These are phyloP conservation scores for Linnaemya tessellans DNA, from an alignment of 2,888 invertebrate species.

Conservation along the genomic window DNA sequence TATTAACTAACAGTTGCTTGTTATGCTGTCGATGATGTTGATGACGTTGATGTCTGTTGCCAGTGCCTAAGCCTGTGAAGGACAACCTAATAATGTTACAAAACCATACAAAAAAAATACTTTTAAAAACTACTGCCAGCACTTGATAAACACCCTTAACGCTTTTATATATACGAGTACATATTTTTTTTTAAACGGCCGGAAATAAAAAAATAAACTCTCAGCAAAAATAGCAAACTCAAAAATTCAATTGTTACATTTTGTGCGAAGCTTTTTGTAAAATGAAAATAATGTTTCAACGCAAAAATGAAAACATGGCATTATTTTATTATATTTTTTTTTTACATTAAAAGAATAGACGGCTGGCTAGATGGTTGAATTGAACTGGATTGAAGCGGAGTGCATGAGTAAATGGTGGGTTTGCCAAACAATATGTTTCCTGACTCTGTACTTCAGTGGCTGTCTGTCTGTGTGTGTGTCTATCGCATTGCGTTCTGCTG, in stretches of 20 bases:
- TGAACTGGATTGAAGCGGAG: conserved; percentile 18
- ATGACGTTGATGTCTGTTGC: conserved; percentile 54
- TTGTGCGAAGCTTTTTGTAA: conserved; percentile 69
- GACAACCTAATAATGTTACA: conserved; percentile 63
- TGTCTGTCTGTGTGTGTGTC: neutral
- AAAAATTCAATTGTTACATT: conserved; percentile 68
- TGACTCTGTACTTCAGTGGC: conserved; percentile 50
- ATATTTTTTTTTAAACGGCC: conserved; percentile 23
- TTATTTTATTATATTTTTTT: conserved; percentile 41
- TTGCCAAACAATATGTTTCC: conserved; percentile 71
- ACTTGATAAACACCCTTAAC: conserved; percentile 70
- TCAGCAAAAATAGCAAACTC: conserved; percentile 61
- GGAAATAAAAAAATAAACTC: conserved; percentile 60
- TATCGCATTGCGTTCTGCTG: conserved; percentile 37
- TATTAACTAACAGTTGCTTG: conserved; percentile 57
- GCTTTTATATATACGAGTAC: conserved; percentile 11
- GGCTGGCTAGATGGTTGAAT: conserved; percentile 6
- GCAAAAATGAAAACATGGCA: conserved; percentile 68
- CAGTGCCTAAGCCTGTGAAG: conserved; percentile 61
- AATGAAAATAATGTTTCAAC: conserved; percentile 65
- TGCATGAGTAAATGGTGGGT: conserved; percentile 63
- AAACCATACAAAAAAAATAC: conserved; percentile 1
- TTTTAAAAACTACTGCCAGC: conserved; percentile 51
- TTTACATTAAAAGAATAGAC: conserved; percentile 63
- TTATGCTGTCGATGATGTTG: conserved; percentile 23